A percentile compares a stretch with the other conserved stretches of the same genome.
Evolutionary conservation across 2,888 invertebrate species (phyloP).

Genomic region (Ptychoptera albimana): DNA sequence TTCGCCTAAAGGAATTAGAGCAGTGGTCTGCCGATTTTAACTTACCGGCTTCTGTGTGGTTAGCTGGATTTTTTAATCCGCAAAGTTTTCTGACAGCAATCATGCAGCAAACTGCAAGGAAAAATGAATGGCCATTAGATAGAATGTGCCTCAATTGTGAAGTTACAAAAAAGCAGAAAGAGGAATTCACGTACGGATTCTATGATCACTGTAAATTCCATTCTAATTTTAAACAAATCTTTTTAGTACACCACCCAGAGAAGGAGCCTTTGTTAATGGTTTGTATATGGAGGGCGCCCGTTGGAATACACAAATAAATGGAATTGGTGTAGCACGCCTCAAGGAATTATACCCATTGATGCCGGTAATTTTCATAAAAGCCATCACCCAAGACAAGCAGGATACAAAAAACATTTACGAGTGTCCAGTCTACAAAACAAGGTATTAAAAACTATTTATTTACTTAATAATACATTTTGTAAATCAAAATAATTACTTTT

Average conservation of each 20-base stretch:
- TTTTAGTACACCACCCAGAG: slow-evolving; percentile 60
- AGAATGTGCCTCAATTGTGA: slow-evolving; percentile 92
- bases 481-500: not conserved
- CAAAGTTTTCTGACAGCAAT: slow-evolving; percentile 95
- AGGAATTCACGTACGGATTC: slow-evolving; percentile 54
- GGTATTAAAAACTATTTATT: slow-evolving; percentile 25
- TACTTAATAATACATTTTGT: not conserved
- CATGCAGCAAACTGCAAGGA: slow-evolving; percentile 93
- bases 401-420: slow-evolving; percentile 77
- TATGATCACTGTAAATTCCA: not conserved
- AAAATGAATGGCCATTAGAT: slow-evolving; percentile 91
- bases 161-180: slow-evolving; percentile 77
- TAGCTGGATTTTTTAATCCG: slow-evolving; percentile 93
- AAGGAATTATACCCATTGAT: slow-evolving; percentile 83
- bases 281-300: slow-evolving; percentile 88
- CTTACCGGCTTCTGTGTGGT: slow-evolving; percentile 80
- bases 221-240: not conserved
- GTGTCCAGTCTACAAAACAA: slow-evolving; percentile 89
- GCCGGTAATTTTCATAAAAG: slow-evolving; percentile 82
- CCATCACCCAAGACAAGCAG: slow-evolving; percentile 81
- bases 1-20: slow-evolving; percentile 66
- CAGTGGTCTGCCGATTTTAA: slow-evolving; percentile 70
- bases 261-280: slow-evolving; percentile 83
- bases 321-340: slow-evolving; percentile 69
- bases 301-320: slow-evolving; percentile 70